These are phyloP conservation scores for Mandrillus leucophaeus DNA, from an alignment of 2,113 vertebrate species.

Conservation along the genomic window DNA sequence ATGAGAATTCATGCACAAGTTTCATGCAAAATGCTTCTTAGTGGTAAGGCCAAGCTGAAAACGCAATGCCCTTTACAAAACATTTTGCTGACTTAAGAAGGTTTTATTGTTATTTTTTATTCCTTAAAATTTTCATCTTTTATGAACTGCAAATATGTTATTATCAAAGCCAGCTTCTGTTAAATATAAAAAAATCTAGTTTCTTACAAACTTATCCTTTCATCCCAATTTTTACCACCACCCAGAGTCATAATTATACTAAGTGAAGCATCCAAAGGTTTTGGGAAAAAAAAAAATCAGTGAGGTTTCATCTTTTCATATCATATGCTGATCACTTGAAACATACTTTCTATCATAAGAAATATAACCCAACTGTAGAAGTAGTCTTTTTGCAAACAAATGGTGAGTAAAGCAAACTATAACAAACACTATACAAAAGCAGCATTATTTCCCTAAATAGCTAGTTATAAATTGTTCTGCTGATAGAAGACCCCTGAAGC, in stretches of 20 bases:
- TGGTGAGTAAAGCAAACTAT: not conserved
- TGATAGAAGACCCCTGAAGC: not conserved
- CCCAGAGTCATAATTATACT: not conserved
- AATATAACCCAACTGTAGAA: not conserved
- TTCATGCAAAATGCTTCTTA: not conserved
- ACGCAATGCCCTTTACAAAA: not conserved
- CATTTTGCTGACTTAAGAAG: not conserved
- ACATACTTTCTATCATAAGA: not conserved
- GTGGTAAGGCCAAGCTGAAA: not conserved
- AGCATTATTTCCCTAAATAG: conserved; percentile 13
- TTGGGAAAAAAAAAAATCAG: not conserved
- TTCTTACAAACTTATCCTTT: not conserved
- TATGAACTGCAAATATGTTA: not conserved
- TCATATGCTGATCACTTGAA: not conserved
- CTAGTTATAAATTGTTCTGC: conserved; percentile 14
- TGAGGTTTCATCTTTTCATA: conserved; percentile 26
- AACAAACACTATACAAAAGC: not conserved
- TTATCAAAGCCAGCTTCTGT: conserved; percentile 13
- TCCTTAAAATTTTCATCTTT: not conserved
- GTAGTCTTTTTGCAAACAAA: not conserved
- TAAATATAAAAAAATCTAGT: not conserved
- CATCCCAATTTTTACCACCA: not conserved
- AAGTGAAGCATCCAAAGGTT: not conserved
- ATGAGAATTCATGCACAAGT: not conserved
- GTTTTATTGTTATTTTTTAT: not conserved